Percentiles rank a stretch among this genome's conserved stretches.
Conservation (phyloP, 2,113 vertebrate species). For the Brachionichthys hirsutus region DNA sequence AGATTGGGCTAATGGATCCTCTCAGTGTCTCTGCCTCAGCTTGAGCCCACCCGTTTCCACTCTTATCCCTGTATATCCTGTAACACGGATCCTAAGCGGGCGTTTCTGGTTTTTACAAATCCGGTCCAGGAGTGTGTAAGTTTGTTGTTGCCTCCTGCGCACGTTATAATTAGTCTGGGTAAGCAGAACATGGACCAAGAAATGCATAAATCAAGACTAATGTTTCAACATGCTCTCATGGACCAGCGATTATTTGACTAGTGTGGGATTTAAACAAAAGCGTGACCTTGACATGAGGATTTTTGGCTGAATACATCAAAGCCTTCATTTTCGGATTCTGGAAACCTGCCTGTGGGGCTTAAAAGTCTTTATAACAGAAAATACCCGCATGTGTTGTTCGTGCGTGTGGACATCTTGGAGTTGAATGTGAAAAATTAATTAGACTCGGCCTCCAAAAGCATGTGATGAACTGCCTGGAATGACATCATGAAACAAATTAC, state of each 20-base stretch:
- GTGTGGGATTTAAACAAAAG: neutral
- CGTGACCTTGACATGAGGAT: neutral
- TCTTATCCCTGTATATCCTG: conserved; percentile 34
- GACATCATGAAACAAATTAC: conserved; percentile 16
- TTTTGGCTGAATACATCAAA: conserved; percentile 10
- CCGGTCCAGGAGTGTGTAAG: conserved; percentile 7
- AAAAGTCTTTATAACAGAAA: neutral
- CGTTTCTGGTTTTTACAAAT: conserved; percentile 8
- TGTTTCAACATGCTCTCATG: neutral
- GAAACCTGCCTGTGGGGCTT: neutral
- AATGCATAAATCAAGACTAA: conserved; percentile 3
- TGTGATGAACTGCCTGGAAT: neutral
- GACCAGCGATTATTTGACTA: neutral
- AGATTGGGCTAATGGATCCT: conserved; percentile 60
- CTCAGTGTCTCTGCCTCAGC: conserved; percentile 38
- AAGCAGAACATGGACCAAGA: neutral
- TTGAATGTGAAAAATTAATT: conserved; percentile 1
- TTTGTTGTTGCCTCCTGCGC: neutral
- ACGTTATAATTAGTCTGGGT: neutral
- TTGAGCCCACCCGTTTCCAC: conserved; percentile 26
- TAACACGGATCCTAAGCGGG: no score
- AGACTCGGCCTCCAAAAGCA: neutral
- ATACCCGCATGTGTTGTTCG: neutral
- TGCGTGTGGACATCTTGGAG: neutral
- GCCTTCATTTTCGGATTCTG: neutral